phyloP scores from a whole-genome alignment of 92 coral and sea anemone genomes.

The Parazoanthus atlanticus region DNA sequence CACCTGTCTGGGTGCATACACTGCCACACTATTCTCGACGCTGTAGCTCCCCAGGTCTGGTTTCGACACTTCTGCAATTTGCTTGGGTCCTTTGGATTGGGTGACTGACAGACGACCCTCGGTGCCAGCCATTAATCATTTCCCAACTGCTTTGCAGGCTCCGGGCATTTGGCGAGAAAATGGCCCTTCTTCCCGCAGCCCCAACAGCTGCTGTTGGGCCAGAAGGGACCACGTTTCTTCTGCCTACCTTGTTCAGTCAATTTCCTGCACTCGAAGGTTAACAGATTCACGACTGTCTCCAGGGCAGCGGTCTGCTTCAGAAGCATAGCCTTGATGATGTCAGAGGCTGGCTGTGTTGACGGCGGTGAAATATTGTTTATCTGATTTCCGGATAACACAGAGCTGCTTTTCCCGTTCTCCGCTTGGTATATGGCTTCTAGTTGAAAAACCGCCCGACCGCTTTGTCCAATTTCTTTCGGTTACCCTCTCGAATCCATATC shows the following conservation, averaged over 20 bases:
- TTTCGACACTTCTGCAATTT: constrained; percentile 2
- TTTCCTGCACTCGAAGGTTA: background rate
- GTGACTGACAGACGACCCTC: constrained; percentile 25
- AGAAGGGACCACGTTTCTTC: background rate
- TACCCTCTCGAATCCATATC: constrained; percentile 25
- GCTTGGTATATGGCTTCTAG: constrained; percentile 44
- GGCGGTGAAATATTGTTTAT: background rate
- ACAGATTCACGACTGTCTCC: constrained; percentile 4
- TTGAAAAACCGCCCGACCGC: constrained; percentile 26
- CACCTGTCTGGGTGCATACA: constrained; percentile 47
- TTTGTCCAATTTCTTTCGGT: constrained; percentile 10
- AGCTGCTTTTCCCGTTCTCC: constrained; percentile 1
- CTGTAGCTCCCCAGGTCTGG: constrained; percentile 37
- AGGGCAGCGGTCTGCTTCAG: constrained; percentile 35
- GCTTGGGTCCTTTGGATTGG: background rate
- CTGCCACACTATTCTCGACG: constrained; percentile 49
- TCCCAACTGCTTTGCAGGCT: constrained; percentile 13
- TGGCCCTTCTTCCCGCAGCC: constrained; percentile 42
- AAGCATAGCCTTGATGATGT: constrained; percentile 20
- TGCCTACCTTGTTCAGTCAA: background rate
- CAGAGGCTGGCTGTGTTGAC: background rate
- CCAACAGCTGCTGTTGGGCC: constrained; percentile 24
- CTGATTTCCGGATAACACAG: background rate
- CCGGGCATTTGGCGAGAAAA: constrained; percentile 1
- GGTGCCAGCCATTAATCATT: constrained; percentile 5